These are phyloP conservation scores for Maccullochella peelii DNA, from an alignment of 2,113 vertebrate genomes.

Conservation along the genomic window DNA sequence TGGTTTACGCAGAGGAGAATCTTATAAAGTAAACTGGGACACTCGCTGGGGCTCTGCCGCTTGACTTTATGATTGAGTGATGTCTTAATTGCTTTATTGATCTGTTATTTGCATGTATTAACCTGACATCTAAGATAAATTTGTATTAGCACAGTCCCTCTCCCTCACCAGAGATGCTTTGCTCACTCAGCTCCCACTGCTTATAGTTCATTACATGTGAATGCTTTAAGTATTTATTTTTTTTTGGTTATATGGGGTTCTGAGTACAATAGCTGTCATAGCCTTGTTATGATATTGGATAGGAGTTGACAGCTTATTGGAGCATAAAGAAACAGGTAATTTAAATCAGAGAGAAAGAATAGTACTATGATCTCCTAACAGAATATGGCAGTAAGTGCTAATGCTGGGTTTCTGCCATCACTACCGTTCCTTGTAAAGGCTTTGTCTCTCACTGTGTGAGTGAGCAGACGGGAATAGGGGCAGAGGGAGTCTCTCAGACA, in stretches of 20 bases:
- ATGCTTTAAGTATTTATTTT: constrained; percentile 4
- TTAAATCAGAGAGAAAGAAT: constrained; percentile 37
- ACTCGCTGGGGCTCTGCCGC: constrained; percentile 55
- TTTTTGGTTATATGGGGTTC: neutral
- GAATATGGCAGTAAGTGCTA: constrained; percentile 48
- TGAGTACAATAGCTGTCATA: neutral
- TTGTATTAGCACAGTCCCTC: constrained; percentile 51
- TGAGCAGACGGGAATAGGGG: constrained; percentile 61
- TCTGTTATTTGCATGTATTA: constrained; percentile 77
- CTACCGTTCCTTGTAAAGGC: constrained; percentile 49
- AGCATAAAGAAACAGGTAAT: constrained; percentile 49
- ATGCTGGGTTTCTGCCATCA: constrained; percentile 55
- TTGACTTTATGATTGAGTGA: constrained; percentile 66
- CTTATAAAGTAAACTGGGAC: constrained; percentile 47
- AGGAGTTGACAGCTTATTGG: constrained; percentile 35
- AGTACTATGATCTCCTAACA: constrained; percentile 31
- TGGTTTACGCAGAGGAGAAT: constrained; percentile 87
- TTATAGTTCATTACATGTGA: constrained; percentile 31
- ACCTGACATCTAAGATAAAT: constrained; percentile 32
- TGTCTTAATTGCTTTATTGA: constrained; percentile 74
- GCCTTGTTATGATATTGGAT: constrained; percentile 27
- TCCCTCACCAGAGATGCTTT: constrained; percentile 54
- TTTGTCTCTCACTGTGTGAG: constrained; percentile 63
- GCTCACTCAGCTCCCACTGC: constrained; percentile 38
- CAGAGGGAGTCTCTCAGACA: constrained; percentile 71